Percentiles rank a stretch among this genome's conserved stretches.
phyloP scores from a whole-genome alignment of 2,888 invertebrate genomes.

The Acholoe squamosa region DNA sequence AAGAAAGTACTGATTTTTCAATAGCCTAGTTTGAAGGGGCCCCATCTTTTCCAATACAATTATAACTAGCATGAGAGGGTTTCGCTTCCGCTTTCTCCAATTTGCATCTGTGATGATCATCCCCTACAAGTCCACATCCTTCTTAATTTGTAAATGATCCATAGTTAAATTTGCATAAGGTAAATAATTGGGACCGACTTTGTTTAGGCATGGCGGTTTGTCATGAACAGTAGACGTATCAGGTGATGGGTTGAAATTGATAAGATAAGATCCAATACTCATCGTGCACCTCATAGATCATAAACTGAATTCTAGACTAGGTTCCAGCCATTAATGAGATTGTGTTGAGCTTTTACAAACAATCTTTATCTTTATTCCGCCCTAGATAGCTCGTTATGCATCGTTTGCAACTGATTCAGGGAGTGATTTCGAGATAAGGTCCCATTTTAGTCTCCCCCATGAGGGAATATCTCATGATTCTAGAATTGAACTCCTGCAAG shows the following conservation, averaged over 20 bases:
- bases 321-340: too few species aligned
- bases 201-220: neutral
- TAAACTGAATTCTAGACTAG: neutral
- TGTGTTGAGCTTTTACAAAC: neutral
- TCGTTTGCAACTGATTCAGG: too few species aligned
- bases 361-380: too few species aligned
- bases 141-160: slow-evolving; percentile 18
- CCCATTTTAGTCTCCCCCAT: too few species aligned
- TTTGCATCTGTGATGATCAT: neutral
- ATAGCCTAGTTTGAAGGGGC: neutral
- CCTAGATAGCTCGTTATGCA: too few species aligned
- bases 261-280: neutral
- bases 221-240: neutral
- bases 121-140: neutral
- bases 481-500: too few species aligned
- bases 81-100: neutral
- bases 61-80: slow-evolving; percentile 7
- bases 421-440: too few species aligned
- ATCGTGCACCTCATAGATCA: neutral
- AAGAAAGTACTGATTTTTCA: neutral
- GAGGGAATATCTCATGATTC: too few species aligned
- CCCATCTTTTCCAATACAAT: neutral
- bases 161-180: slow-evolving; percentile 26
- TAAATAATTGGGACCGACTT: neutral
- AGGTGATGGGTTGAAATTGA: neutral